These are phyloP conservation scores for Cyclura pinguis DNA, from an alignment of 2,797 vertebrate species.

Conservation along the genomic window DNA sequence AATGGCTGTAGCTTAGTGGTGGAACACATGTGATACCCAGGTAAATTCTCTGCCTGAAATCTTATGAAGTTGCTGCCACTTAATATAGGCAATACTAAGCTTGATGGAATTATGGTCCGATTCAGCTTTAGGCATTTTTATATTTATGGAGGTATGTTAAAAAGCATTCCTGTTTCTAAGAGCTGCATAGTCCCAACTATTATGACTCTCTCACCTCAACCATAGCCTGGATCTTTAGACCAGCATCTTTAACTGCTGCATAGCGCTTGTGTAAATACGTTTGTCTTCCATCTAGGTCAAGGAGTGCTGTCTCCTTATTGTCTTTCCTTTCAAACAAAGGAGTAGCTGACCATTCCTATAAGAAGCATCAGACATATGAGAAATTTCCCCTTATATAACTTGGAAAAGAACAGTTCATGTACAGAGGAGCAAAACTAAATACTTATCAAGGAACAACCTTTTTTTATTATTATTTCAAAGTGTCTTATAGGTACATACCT, in stretches of 20 bases:
- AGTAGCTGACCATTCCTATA: slow-evolving; percentile 79
- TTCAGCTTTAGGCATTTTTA: neutral
- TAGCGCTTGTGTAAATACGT: slow-evolving; percentile 68
- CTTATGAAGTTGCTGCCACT: no score
- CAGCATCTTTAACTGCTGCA: slow-evolving; percentile 56
- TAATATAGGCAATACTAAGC: neutral
- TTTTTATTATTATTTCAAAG: neutral
- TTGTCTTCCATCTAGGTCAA: slow-evolving; percentile 76
- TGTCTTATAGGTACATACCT: neutral
- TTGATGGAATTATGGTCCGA: neutral
- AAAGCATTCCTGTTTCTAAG: neutral
- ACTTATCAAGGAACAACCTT: neutral
- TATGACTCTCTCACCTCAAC: slow-evolving; percentile 71
- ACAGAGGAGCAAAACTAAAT: neutral
- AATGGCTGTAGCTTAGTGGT: no score
- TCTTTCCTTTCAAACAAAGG: slow-evolving; percentile 82
- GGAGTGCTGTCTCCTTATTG: slow-evolving; percentile 71
- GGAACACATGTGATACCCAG: neutral
- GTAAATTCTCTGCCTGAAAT: neutral
- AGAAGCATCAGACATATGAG: fast-evolving
- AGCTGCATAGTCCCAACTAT: no score
- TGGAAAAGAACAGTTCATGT: neutral
- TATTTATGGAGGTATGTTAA: neutral
- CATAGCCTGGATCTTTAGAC: slow-evolving; percentile 76
- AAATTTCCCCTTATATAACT: neutral